Evolutionary conservation across 2,113 vertebrate species (phyloP).

Genomic region (Petaurus breviceps): DNA sequence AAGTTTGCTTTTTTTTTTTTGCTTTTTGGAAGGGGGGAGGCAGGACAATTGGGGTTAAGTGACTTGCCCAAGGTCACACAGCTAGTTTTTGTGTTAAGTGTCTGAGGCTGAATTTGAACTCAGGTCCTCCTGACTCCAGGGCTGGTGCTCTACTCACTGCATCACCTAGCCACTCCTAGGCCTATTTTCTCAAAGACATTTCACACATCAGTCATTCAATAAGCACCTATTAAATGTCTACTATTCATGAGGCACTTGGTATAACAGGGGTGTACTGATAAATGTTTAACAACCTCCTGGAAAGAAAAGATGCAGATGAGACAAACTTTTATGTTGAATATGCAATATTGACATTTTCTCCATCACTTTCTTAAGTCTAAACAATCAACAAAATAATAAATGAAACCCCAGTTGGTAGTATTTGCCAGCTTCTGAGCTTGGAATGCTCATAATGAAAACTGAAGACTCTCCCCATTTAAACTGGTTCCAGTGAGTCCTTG

Average conservation of each 20-base stretch:
- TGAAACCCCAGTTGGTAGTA: not conserved
- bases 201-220: not conserved
- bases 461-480: not conserved
- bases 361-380: not conserved
- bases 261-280: not conserved
- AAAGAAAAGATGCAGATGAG: not conserved
- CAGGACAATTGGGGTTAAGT: too few species aligned
- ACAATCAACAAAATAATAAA: not conserved
- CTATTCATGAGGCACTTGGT: not conserved
- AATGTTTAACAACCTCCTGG: not conserved
- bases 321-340: not conserved
- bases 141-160: too few species aligned
- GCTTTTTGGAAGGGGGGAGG: too few species aligned
- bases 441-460: not conserved
- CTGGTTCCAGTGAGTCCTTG: not conserved
- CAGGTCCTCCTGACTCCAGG: too few species aligned
- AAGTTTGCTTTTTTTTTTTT: not conserved
- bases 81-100: too few species aligned
- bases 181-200: not conserved
- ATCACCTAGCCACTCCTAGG: not conserved
- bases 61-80: too few species aligned
- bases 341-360: not conserved
- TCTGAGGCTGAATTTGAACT: too few species aligned
- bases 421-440: not conserved
- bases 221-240: not conserved